These are phyloP conservation scores for Lordiphosa collinella DNA, from an alignment of 1,140 invertebrate species.

Conservation along the genomic window DNA sequence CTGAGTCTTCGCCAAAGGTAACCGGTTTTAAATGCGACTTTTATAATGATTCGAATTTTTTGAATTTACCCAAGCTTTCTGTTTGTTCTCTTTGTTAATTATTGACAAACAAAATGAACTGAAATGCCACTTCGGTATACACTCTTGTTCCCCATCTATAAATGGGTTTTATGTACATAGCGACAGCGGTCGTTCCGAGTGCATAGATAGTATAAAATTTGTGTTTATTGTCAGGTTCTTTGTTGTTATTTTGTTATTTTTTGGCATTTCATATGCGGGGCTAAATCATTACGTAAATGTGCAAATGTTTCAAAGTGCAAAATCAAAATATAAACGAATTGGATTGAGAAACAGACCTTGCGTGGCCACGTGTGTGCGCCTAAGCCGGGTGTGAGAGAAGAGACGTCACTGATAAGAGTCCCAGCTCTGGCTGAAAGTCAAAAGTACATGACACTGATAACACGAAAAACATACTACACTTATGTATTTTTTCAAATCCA, in stretches of 20 bases:
- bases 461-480: neutral
- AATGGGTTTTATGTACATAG: too few species aligned
- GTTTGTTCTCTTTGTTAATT: too few species aligned
- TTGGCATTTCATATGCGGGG: slow-evolving; percentile 11
- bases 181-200: too few species aligned
- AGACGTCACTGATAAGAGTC: slow-evolving; percentile 63
- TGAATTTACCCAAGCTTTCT: too few species aligned
- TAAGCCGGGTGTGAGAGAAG: slow-evolving; percentile 24
- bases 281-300: slow-evolving; percentile 23
- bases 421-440: slow-evolving; percentile 44
- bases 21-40: slow-evolving; percentile 3
- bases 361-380: slow-evolving; percentile 1
- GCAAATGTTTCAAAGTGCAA: slow-evolving; percentile 19
- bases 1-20: neutral
- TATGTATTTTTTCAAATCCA: neutral
- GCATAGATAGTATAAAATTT: neutral
- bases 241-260: slow-evolving; percentile 10
- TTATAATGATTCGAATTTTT: neutral
- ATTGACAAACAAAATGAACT: too few species aligned
- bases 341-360: neutral
- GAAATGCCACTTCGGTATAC: too few species aligned
- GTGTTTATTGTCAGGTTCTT: slow-evolving; percentile 10
- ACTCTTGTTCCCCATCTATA: too few species aligned
- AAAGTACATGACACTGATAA: slow-evolving; percentile 45
- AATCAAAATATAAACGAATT: neutral